These are phyloP conservation scores for Asobara japonica DNA, from an alignment of 1,140 invertebrate species.

Conservation along the genomic window DNA sequence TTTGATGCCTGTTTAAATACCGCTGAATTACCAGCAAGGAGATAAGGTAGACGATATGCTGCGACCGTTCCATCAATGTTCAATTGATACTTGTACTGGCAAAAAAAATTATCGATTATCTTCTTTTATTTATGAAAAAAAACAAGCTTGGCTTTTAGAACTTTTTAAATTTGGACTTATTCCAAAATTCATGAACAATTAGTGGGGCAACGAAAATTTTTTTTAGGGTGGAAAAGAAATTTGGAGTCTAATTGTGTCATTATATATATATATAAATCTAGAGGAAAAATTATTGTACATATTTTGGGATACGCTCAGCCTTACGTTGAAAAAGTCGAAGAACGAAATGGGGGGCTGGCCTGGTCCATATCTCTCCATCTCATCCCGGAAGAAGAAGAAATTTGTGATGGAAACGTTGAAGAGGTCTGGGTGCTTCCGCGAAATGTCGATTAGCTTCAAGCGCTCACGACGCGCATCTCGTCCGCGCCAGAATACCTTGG, in stretches of 20 bases:
- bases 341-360: slow-evolving; percentile 87
- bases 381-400: slow-evolving; percentile 94
- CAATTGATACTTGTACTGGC: slow-evolving; percentile 95
- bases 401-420: slow-evolving; percentile 94
- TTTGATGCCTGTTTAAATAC: slow-evolving; percentile 93
- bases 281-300: no score
- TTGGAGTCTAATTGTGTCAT: no score
- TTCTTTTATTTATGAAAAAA: slow-evolving; percentile 23
- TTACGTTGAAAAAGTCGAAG: slow-evolving; percentile 95
- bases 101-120: slow-evolving; percentile 47
- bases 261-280: no score
- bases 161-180: no score
- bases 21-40: slow-evolving; percentile 85
- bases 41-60: slow-evolving; percentile 92
- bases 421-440: slow-evolving; percentile 79
- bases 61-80: slow-evolving; percentile 97
- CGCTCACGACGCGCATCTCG: slow-evolving; percentile 87
- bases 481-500: slow-evolving; percentile 90
- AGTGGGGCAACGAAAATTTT: no score
- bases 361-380: slow-evolving; percentile 87
- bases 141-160: no score
- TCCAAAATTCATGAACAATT: no score
- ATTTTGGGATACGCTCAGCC: slow-evolving; percentile 27
- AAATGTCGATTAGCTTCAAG: slow-evolving; percentile 84
- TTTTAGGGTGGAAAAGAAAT: no score